Percentiles rank a stretch among this genome's conserved stretches.
phyloP scores from a whole-genome alignment of 2,113 vertebrate species.

The Myiagra hebetior region DNA sequence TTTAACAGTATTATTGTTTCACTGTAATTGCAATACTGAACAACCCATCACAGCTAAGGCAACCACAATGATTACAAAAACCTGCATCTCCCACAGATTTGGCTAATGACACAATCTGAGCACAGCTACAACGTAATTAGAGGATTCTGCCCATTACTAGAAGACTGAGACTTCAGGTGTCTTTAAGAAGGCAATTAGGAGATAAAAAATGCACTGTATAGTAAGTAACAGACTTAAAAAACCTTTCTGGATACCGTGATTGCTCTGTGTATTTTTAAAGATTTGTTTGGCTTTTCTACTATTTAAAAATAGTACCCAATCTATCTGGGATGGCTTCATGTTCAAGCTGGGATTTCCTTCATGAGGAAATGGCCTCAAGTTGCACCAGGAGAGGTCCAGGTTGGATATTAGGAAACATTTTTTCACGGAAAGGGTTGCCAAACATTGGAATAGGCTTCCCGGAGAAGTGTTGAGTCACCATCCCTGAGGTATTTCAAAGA shows the following conservation, averaged over 20 bases:
- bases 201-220: not conserved
- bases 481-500: not conserved
- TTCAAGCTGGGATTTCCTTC: not conserved
- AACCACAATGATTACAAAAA: not conserved
- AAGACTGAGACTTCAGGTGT: not conserved
- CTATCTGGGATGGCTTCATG: not conserved
- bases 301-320: not conserved
- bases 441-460: not conserved
- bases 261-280: not conserved
- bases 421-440: not conserved
- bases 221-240: not conserved
- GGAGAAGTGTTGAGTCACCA: not conserved
- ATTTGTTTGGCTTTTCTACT: not conserved
- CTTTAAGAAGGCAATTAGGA: not conserved
- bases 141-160: not conserved
- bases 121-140: not conserved
- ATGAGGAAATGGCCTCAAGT: not conserved
- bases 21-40: not conserved
- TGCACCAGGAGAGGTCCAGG: not conserved
- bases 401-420: not conserved
- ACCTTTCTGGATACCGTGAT: not conserved
- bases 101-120: not conserved
- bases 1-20: not conserved
- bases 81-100: not conserved
- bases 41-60: not conserved